phyloP scores from a whole-genome alignment of 1,140 invertebrate species.

The Grapholita molesta region DNA sequence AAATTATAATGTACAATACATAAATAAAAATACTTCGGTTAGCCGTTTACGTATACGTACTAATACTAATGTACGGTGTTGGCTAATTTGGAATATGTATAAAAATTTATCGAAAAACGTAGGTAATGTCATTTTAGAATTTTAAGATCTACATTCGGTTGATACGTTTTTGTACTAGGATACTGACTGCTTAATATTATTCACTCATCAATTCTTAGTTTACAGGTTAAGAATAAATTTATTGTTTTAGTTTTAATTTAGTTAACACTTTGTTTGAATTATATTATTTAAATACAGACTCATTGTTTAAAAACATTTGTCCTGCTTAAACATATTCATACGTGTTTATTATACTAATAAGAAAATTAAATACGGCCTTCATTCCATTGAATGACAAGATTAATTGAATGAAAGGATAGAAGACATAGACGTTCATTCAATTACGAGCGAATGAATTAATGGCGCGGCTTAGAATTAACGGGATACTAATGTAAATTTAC shows the following conservation, averaged over 20 bases:
- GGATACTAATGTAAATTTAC: slow-evolving; percentile 16
- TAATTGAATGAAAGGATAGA: slow-evolving; percentile 34
- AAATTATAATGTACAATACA: too few species aligned
- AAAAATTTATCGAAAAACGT: not conserved
- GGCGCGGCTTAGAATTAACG: slow-evolving; percentile 17
- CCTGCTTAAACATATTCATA: not conserved
- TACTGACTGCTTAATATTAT: too few species aligned
- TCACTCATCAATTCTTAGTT: not conserved
- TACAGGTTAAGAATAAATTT: not conserved
- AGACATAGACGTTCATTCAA: slow-evolving; percentile 27
- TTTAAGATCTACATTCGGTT: not conserved
- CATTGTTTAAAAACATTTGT: slow-evolving; percentile 15
- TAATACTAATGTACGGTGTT: too few species aligned
- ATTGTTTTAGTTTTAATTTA: not conserved
- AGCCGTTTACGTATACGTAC: too few species aligned
- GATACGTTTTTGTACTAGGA: too few species aligned
- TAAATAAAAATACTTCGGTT: too few species aligned
- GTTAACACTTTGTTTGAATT: not conserved
- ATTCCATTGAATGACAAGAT: slow-evolving; percentile 19
- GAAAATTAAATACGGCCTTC: slow-evolving; percentile 23
- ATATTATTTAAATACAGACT: slow-evolving; percentile 7
- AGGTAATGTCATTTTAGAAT: not conserved
- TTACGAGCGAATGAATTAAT: slow-evolving; percentile 31
- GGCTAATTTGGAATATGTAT: not conserved
- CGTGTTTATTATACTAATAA: slow-evolving; percentile 7